Percentiles rank a stretch among this genome's conserved stretches.
Conservation (phyloP, 2,888 invertebrate species). For the Drymonia ruficornis region DNA sequence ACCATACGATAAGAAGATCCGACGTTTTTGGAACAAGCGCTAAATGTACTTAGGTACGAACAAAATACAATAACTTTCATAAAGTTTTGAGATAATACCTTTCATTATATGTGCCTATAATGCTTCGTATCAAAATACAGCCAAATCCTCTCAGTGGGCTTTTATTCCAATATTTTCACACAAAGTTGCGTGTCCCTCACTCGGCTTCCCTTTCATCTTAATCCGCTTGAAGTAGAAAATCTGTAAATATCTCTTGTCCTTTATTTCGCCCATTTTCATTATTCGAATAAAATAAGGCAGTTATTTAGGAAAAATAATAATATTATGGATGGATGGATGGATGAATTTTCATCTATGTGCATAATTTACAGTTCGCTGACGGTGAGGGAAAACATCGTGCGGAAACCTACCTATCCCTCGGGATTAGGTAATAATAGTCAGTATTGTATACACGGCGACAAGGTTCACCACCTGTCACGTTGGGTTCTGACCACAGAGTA, state of each 20-base stretch:
- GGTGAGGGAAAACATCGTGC: too few relatives aligned
- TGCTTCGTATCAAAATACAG: background rate
- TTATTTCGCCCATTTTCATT: conserved; percentile 16
- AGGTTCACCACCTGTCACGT: too few relatives aligned
- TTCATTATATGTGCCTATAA: background rate
- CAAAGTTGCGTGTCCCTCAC: background rate
- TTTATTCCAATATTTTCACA: conserved; percentile 1
- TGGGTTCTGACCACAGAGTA: too few relatives aligned
- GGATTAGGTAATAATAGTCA: too few relatives aligned
- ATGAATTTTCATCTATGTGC: too few relatives aligned
- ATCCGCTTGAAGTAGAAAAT: conserved; percentile 33
- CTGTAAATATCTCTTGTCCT: conserved; percentile 34
- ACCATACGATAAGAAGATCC: too few relatives aligned
- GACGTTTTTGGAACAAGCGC: too few relatives aligned
- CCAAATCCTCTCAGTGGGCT: background rate
- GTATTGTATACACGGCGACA: too few relatives aligned
- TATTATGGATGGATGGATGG: too few relatives aligned
- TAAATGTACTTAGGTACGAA: too few relatives aligned
- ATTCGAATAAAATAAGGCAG: conserved; percentile 23
- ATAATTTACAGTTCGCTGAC: too few relatives aligned
- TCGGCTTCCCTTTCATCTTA: conserved; percentile 22
- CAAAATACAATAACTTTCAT: background rate
- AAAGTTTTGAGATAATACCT: background rate
- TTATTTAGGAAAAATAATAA: conserved; percentile 3
- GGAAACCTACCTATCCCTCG: too few relatives aligned